Conservation (phyloP, 2,113 vertebrate species). For the Phainopepla nitens region DNA sequence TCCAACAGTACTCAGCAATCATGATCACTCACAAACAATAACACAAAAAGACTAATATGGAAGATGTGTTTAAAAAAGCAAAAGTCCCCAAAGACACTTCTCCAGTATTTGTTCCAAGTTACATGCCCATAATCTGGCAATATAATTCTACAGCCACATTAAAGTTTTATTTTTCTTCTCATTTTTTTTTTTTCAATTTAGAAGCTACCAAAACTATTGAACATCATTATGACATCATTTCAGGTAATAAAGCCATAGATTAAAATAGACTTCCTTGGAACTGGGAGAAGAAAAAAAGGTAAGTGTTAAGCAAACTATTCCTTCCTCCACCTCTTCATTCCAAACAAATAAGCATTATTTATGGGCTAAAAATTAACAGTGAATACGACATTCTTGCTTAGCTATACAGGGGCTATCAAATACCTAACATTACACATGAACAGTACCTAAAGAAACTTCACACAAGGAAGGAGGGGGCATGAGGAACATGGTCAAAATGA, state of each 20-base stretch:
- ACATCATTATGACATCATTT: neutral
- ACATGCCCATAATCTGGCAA: neutral
- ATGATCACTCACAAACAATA: neutral
- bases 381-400: neutral
- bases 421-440: neutral
- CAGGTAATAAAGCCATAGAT: neutral
- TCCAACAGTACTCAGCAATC: neutral
- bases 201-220: neutral
- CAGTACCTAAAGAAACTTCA: neutral
- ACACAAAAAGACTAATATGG: neutral
- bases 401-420: neutral
- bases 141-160: neutral
- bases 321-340: neutral
- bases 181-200: neutral
- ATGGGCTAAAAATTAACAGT: neutral
- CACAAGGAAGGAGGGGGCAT: neutral
- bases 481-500: neutral
- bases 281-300: neutral
- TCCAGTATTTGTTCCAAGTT: neutral
- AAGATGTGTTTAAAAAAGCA: neutral
- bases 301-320: neutral
- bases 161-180: neutral
- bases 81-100: neutral
- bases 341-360: neutral
- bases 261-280: neutral